Conservation (phyloP, 1,140 invertebrate species). For the Ostrea edulis region DNA sequence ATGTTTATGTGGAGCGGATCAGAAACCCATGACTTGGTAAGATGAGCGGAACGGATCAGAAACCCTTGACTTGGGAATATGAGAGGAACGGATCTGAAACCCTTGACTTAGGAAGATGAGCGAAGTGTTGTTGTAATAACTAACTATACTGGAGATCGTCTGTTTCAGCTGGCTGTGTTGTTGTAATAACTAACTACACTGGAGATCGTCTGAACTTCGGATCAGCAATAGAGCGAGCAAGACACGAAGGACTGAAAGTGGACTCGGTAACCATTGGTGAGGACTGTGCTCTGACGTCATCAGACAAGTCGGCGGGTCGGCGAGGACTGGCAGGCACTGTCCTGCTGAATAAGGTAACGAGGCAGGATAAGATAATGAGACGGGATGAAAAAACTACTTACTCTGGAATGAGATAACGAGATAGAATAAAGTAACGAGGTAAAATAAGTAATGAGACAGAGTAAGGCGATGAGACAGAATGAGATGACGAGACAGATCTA, state of each 20-base stretch:
- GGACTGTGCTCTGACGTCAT: conserved; percentile 84
- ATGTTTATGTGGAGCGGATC: no score
- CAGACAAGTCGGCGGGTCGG: conserved; percentile 82
- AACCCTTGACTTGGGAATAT: no score
- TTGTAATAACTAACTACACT: conserved; percentile 92
- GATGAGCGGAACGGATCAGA: no score
- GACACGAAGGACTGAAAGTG: conserved; percentile 84
- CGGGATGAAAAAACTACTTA: no score
- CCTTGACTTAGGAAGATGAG: no score
- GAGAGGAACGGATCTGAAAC: no score
- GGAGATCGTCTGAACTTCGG: conserved; percentile 93
- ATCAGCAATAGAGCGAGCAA: conserved; percentile 88
- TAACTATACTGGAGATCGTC: conserved; percentile 93
- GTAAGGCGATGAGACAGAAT: no score
- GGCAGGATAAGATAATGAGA: neutral
- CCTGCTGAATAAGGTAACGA: conserved; percentile 85
- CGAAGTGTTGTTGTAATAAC: conserved; percentile 88
- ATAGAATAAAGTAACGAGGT: no score
- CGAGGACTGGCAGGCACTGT: conserved; percentile 88
- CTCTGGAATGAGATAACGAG: no score
- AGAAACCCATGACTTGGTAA: no score
- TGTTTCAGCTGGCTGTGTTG: conserved; percentile 86
- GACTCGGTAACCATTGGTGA: conserved; percentile 86
- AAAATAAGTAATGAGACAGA: no score
- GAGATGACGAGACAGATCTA: no score